Percentiles rank a stretch among this genome's conserved stretches.
phyloP scores from a whole-genome alignment of 2,797 vertebrate genomes.

The Micropoecilia bifurca region DNA sequence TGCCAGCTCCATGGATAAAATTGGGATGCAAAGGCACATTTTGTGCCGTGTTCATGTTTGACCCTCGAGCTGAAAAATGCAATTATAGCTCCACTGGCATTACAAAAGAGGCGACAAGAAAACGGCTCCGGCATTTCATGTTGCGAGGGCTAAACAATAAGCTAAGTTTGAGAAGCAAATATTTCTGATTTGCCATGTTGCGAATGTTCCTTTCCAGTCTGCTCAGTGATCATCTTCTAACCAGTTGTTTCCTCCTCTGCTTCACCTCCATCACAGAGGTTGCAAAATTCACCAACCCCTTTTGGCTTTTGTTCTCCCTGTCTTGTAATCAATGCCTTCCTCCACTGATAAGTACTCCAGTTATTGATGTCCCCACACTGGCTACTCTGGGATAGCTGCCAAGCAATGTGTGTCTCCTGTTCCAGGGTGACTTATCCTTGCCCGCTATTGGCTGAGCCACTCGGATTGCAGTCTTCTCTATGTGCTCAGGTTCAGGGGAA shows the following conservation, averaged over 20 bases:
- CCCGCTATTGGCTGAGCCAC: constrained; percentile 58
- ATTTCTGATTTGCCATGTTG: not conserved
- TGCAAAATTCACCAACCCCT: constrained; percentile 50
- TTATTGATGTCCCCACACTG: constrained; percentile 77
- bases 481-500: constrained; percentile 45
- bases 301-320: constrained; percentile 61
- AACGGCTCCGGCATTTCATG: constrained; percentile 14
- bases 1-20: constrained; percentile 65
- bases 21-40: constrained; percentile 29
- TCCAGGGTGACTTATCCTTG: constrained; percentile 71
- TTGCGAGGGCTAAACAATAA: not conserved
- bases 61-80: constrained; percentile 52
- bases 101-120: constrained; percentile 8
- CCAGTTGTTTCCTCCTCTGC: constrained; percentile 41
- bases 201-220: constrained; percentile 57
- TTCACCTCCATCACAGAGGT: constrained; percentile 64
- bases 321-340: constrained; percentile 74
- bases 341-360: constrained; percentile 64
- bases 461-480: constrained; percentile 30
- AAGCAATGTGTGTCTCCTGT: constrained; percentile 65
- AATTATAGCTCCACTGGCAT: constrained; percentile 19
- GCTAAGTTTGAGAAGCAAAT: constrained; percentile 1
- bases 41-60: constrained; percentile 18
- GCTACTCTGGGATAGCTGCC: constrained; percentile 73
- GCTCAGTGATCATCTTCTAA: constrained; percentile 59